Base-by-base conservation (phyloP, 1,140 invertebrate species). In the Ostrea edulis region DNA sequence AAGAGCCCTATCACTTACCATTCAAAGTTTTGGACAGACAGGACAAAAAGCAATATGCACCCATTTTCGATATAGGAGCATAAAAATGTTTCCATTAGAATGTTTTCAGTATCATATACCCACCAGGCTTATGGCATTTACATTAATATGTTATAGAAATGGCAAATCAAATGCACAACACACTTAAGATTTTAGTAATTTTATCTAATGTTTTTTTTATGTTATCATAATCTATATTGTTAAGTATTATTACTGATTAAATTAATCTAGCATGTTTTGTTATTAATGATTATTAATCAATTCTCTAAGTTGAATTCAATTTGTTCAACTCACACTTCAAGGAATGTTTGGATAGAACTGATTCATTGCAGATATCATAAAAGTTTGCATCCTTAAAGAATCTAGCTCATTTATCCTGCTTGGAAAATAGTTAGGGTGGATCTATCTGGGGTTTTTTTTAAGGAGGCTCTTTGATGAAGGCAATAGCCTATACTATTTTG, bases 81-180 rank as follows among this genome's bases (percentile, higher is more conserved):
- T 44, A 44, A 44, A n/a, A 44, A 44, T 44, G 35, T 44, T 44
- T 44, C 35, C 35, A 44, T 44, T 44, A 44, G 35, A 44, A 44
- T 44, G 35, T 44, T 1, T 44, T 44, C 35, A 44, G 35, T 44
- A 44, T 44, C 35, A 44, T 71, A 71, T 71, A 71, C 68, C 68
- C 9, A 29, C 22, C 68, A 2, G 12, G 8, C 25, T 71, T 71
- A 71, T 25, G 29, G 7, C 22, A 29, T 25, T 71, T 8, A 14
- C 22, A 71, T 71, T 71, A 71, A 71, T 71, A 25, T 71, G 68
- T 71, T 71, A 71, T 71, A n/a, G n/a, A 29, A 71, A 71, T 25
- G n/a, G 29, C 68, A 29, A 71, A 12, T 71, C 29, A 25, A 71
- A 71, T 8, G 12, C 68, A 35, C 55, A 71, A 62, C 58, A 62